phyloP scores from a whole-genome alignment of 2,797 vertebrate genomes.

The Nyctibius grandis region DNA sequence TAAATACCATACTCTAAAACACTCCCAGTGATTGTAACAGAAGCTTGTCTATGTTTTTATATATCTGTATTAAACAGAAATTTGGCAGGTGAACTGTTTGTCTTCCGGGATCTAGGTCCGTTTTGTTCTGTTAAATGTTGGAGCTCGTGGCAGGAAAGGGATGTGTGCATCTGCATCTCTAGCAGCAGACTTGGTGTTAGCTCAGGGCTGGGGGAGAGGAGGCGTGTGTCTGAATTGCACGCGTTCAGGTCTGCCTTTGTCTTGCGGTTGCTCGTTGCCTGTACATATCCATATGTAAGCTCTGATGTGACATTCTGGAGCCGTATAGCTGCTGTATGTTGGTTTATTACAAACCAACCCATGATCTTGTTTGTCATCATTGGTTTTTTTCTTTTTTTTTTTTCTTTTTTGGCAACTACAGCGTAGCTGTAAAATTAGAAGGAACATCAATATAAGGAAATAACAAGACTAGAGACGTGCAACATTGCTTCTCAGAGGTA shows the following conservation, averaged over 20 bases:
- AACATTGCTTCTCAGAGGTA: not conserved
- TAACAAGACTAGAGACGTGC: not conserved
- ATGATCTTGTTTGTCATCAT: not conserved
- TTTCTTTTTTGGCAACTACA: not conserved
- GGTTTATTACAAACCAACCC: not conserved
- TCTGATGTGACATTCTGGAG: not conserved
- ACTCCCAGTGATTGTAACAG: not conserved
- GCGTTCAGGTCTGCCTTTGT: not conserved
- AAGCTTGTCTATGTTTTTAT: not conserved
- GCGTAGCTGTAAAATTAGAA: not conserved
- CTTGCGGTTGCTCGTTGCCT: not conserved
- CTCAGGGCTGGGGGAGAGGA: not conserved
- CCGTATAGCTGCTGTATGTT: not conserved
- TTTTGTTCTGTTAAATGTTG: not conserved
- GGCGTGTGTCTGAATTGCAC: not conserved
- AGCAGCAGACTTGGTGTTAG: not conserved
- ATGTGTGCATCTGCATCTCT: not conserved
- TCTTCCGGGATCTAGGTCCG: accelerated
- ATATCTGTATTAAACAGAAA: not conserved
- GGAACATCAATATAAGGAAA: not conserved
- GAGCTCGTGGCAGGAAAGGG: not conserved
- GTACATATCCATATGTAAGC: not conserved
- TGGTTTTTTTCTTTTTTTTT: not conserved
- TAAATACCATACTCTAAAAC: not conserved
- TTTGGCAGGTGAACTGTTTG: not conserved